Evolutionary conservation across 2,888 invertebrate genomes (phyloP).

Genomic region (Hemicrepidius hirtus): DNA sequence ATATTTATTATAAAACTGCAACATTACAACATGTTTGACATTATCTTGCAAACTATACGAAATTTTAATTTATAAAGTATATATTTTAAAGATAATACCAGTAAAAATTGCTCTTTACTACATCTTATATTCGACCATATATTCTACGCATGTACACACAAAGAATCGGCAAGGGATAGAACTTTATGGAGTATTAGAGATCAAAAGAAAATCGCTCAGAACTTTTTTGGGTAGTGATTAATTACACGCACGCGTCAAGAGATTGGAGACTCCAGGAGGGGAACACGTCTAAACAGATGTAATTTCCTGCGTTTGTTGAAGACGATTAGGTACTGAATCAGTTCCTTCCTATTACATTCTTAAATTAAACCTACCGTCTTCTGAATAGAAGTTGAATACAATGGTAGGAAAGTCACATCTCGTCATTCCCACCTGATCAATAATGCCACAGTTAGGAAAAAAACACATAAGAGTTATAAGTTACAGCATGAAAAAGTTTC

Average conservation of each 20-base stretch:
- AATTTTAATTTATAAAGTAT: too few species aligned
- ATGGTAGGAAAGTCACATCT: not conserved
- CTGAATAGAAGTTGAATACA: slow-evolving; percentile 24
- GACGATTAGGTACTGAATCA: slow-evolving; percentile 61
- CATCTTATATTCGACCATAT: too few species aligned
- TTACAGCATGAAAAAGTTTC: not conserved
- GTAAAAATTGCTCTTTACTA: too few species aligned
- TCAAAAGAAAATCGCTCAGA: slow-evolving; percentile 28
- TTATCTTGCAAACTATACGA: too few species aligned
- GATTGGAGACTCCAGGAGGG: slow-evolving; percentile 51
- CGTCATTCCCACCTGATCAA: not conserved
- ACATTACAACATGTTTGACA: too few species aligned
- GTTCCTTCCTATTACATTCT: slow-evolving; percentile 64
- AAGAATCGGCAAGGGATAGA: not conserved
- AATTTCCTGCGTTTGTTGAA: slow-evolving; percentile 64
- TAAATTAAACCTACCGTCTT: slow-evolving; percentile 55
- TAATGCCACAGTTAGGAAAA: not conserved
- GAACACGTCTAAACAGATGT: slow-evolving; percentile 60
- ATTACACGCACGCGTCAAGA: slow-evolving; percentile 60
- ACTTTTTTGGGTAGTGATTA: slow-evolving; percentile 59
- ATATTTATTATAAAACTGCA: too few species aligned
- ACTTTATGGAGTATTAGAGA: slow-evolving; percentile 5
- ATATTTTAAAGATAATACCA: too few species aligned
- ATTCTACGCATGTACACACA: too few species aligned
- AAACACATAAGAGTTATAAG: not conserved